Evolutionary conservation across 2,888 invertebrate species (phyloP), one percentile per base, ranked within the genome.

Genomic region (Harpalus rufipes): DNA sequence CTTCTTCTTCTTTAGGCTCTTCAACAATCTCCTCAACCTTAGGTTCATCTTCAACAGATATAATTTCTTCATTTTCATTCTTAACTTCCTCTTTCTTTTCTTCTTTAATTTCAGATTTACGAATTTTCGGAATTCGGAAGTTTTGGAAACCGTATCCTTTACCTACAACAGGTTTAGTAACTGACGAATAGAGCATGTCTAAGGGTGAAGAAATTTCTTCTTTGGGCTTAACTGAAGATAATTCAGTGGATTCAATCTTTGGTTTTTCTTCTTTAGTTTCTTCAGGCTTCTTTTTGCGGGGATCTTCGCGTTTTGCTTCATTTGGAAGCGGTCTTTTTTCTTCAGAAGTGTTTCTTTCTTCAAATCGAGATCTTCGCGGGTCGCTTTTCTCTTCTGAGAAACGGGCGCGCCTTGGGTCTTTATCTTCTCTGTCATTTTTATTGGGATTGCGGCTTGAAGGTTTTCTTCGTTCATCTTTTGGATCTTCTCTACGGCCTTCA

Each of bases 81-180:
- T 86, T 78, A 6, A 65, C 21, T 76, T 83, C 85, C 32, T 32
- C 39, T 79, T 83, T 83, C 41, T 32, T 58, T 65, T 85, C 84
- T 1, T 56, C 21, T 80, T 85, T 86, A 76, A 18, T 16, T 80
- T 84, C 84, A 58, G 80, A 76, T 51, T 83, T 81, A 63, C 58
- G 59, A 14, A 82, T 85, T 86, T 93, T 93, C 0, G 93, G 93
- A 85, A 93, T 93, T 87, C 92, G 92, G 85, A 93, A 93, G 21
- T 90, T 92, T 85, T 93, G 92, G 14, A 92, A 87, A 5, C 92
- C 92, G 86, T 92, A 91, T 0, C 92, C 92, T 86, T 91, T 91
- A 2, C 91, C 91, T 8, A 91, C 91, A 86, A 90, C 91, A 0
- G 90, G 89, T 76, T 90, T 89, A 0, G 89, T 89, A 14, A 85